A percentile compares a stretch with the other conserved stretches of the same genome.
These are phyloP conservation scores for Miltochrista miniata DNA, from an alignment of 2,888 invertebrate genomes.

Conservation along the genomic window DNA sequence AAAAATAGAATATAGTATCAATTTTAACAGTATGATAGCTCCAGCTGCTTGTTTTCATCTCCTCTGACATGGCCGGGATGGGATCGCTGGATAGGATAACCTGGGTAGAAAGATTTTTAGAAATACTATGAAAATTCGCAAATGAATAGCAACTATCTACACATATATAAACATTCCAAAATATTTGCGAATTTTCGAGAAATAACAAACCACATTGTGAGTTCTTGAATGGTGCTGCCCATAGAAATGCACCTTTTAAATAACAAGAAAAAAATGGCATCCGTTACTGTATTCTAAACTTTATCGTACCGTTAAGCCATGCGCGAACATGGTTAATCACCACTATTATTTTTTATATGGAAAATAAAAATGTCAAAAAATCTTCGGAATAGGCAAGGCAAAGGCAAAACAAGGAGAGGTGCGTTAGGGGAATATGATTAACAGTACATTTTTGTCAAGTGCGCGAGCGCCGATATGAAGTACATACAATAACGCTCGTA, in stretches of 20 bases:
- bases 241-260: slow-evolving; percentile 61
- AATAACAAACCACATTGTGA: slow-evolving; percentile 67
- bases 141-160: slow-evolving; percentile 3
- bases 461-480: slow-evolving; percentile 50
- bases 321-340: slow-evolving; percentile 74
- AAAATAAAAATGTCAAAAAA: slow-evolving; percentile 38
- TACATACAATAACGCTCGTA: slow-evolving; percentile 60
- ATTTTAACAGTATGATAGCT: slow-evolving; percentile 45
- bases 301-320: slow-evolving; percentile 63
- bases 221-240: slow-evolving; percentile 80
- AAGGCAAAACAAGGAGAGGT: slow-evolving; percentile 75
- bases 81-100: slow-evolving; percentile 80
- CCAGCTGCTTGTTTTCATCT: slow-evolving; percentile 82
- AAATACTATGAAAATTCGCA: slow-evolving; percentile 61
- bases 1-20: neutral
- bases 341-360: slow-evolving; percentile 52
- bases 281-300: slow-evolving; percentile 35
- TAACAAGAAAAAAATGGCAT: slow-evolving; percentile 45
- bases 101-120: slow-evolving; percentile 72
- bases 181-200: slow-evolving; percentile 55
- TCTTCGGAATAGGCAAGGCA: slow-evolving; percentile 70
- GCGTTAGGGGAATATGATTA: slow-evolving; percentile 59
- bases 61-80: slow-evolving; percentile 77
- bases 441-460: slow-evolving; percentile 48
- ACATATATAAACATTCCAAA: neutral